Evolutionary conservation across 2,888 invertebrate species (phyloP).

Genomic region (Synanthedon myopaeformis): DNA sequence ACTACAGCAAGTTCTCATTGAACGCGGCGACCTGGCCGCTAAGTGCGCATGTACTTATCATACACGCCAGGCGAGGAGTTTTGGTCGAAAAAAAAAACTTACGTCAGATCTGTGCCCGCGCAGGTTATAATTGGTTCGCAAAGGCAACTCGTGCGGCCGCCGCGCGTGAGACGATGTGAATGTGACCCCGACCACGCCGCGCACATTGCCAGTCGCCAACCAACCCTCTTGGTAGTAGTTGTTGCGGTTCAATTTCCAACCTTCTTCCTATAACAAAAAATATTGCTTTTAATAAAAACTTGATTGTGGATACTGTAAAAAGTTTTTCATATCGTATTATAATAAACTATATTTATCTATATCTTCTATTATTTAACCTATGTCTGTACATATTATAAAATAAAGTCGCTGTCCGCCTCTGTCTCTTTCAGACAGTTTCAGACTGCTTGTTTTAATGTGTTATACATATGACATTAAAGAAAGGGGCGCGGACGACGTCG

Average conservation of each 20-base stretch:
- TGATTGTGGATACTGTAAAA: not conserved
- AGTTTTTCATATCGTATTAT: too few relatives aligned
- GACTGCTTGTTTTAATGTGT: too few relatives aligned
- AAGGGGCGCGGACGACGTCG: too few relatives aligned
- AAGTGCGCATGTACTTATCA: too few relatives aligned
- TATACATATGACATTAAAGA: too few relatives aligned
- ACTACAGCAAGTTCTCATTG: too few relatives aligned
- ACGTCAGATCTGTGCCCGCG: slow-evolving; percentile 97
- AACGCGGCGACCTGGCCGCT: too few relatives aligned
- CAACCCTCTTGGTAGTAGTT: slow-evolving; percentile 98
- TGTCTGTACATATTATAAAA: not conserved
- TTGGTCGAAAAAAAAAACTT: too few relatives aligned
- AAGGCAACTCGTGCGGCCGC: slow-evolving; percentile 86
- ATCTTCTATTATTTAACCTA: not conserved
- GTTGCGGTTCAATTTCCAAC: slow-evolving; percentile 94
- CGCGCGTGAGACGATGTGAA: slow-evolving; percentile 95
- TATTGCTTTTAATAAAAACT: not conserved
- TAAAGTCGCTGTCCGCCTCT: too few relatives aligned
- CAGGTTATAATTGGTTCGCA: slow-evolving; percentile 95
- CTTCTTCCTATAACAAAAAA: slow-evolving; percentile 78
- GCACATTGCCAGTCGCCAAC: slow-evolving; percentile 94
- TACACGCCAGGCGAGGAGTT: too few relatives aligned
- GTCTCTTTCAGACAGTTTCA: too few relatives aligned
- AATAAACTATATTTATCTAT: too few relatives aligned
- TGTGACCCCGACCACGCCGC: slow-evolving; percentile 95